These are phyloP conservation scores for Rhincodon typus DNA, from an alignment of 2,797 vertebrate genomes.

Conservation along the genomic window DNA sequence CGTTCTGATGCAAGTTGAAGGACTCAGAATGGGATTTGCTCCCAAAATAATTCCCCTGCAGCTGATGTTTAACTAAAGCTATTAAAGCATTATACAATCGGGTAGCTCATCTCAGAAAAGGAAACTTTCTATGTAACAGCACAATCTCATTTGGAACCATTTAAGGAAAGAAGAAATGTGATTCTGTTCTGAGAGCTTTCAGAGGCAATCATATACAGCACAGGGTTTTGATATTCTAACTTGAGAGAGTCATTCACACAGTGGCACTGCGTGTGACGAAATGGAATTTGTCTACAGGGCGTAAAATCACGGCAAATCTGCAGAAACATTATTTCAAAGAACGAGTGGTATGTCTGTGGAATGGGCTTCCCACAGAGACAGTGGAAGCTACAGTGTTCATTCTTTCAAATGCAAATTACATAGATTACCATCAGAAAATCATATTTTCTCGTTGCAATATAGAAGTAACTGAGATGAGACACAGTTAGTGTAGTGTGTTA, in stretches of 20 bases:
- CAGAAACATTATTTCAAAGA: neutral
- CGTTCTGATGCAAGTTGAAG: neutral
- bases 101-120: neutral
- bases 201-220: neutral
- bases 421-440: neutral
- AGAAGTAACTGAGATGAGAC: neutral
- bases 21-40: neutral
- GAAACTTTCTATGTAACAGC: neutral
- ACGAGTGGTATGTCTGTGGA: neutral
- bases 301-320: constrained; percentile 2
- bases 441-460: neutral
- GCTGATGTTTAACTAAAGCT: constrained; percentile 30
- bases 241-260: neutral
- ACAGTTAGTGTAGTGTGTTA: neutral
- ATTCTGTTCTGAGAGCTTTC: neutral
- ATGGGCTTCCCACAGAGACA: neutral
- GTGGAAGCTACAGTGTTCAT: neutral
- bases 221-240: neutral
- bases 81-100: neutral
- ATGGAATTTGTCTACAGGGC: neutral
- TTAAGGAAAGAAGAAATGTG: neutral
- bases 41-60: neutral
- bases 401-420: neutral
- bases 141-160: constrained; percentile 1
- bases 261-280: neutral